These are phyloP conservation scores for Protonibea diacanthus DNA, from an alignment of 2,797 vertebrate species.

Conservation along the genomic window DNA sequence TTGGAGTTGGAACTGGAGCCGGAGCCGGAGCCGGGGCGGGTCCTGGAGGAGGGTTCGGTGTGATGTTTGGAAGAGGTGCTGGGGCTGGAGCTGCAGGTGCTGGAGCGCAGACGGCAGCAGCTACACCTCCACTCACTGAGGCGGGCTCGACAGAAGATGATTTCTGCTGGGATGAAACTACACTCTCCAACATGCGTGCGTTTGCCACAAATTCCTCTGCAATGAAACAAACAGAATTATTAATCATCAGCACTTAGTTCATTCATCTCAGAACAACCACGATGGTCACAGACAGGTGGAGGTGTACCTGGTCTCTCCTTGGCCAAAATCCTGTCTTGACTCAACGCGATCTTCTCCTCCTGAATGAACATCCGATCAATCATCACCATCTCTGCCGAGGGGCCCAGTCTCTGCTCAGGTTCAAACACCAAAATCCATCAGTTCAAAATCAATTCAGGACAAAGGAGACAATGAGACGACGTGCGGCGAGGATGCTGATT, in stretches of 20 bases:
- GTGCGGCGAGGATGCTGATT: neutral
- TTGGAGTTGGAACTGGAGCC: constrained; percentile 29
- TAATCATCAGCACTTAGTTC: neutral
- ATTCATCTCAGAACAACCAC: neutral
- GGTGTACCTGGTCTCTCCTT: constrained; percentile 93
- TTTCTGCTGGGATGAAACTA: constrained; percentile 66
- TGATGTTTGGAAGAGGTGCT: constrained; percentile 62
- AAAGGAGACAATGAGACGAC: neutral
- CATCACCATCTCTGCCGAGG: constrained; percentile 98
- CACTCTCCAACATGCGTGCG: constrained; percentile 79
- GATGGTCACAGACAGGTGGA: neutral
- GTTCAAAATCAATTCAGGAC: constrained; percentile 61
- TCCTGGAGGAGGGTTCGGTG: constrained; percentile 39
- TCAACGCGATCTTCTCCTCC: constrained; percentile 92
- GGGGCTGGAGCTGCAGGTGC: constrained; percentile 30
- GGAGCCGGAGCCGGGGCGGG: constrained; percentile 53
- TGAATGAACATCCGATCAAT: constrained; percentile 98
- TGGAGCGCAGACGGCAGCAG: constrained; percentile 43
- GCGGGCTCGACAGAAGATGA: constrained; percentile 63
- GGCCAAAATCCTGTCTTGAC: constrained; percentile 90
- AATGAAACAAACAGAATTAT: constrained; percentile 41
- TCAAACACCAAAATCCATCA: constrained; percentile 53
- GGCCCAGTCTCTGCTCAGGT: constrained; percentile 90
- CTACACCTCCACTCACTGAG: constrained; percentile 45
- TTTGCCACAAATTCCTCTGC: constrained; percentile 92